These are phyloP conservation scores for Uria aalge DNA, from an alignment of 2,113 vertebrate species.

Conservation along the genomic window DNA sequence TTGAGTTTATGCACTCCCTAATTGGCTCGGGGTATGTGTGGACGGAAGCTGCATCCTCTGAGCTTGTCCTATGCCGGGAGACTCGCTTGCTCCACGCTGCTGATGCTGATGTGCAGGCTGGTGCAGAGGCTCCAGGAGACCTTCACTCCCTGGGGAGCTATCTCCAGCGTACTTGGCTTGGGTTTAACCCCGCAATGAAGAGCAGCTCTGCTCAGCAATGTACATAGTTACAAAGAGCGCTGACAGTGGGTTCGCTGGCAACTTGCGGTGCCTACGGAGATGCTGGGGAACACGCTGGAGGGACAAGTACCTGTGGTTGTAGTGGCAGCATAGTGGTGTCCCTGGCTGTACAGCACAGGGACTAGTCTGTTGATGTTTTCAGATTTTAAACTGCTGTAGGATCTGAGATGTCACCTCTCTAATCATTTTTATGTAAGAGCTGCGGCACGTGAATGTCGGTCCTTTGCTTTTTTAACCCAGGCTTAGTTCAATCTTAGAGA, in stretches of 20 bases:
- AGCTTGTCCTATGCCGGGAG: background rate
- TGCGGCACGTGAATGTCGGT: background rate
- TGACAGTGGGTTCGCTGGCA: background rate
- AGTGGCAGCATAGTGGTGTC: background rate
- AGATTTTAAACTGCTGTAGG: background rate
- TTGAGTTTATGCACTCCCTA: background rate
- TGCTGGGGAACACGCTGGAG: background rate
- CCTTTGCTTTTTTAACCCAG: background rate
- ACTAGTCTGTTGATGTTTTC: background rate
- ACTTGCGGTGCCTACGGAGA: background rate
- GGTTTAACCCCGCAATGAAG: background rate
- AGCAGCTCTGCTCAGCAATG: background rate
- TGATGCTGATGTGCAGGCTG: background rate
- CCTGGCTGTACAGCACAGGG: background rate
- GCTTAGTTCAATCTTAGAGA: background rate
- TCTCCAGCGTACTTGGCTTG: background rate
- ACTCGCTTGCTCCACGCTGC: rapidly evolving
- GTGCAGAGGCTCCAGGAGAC: background rate
- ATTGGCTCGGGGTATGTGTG: background rate
- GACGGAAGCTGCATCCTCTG: background rate
- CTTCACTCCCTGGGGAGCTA: background rate
- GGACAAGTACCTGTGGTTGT: background rate
- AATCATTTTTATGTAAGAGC: background rate
- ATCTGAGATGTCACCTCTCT: background rate
- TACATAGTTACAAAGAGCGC: background rate